phyloP scores from a whole-genome alignment of 2,797 vertebrate genomes.

The Lutjanus argentimaculatus region DNA sequence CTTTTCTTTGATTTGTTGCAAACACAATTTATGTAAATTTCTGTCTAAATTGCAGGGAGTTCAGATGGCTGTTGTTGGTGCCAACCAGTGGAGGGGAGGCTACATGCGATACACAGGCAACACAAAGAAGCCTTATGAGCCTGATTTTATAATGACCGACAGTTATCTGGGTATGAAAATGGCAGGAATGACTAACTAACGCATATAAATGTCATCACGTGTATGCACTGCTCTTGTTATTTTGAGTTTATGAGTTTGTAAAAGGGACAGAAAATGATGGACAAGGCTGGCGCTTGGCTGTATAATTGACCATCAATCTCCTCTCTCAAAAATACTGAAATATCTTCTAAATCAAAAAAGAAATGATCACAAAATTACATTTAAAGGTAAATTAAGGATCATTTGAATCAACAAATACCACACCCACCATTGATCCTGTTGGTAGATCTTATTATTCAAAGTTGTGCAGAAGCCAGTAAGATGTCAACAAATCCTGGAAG shows the following conservation, averaged over 20 bases:
- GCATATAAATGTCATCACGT: neutral
- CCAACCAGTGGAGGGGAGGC: conserved; percentile 82
- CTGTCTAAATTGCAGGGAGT: conserved; percentile 40
- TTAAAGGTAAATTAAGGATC: neutral
- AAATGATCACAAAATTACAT: neutral
- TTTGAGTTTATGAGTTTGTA: no score
- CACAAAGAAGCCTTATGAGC: neutral
- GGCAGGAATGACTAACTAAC: no score
- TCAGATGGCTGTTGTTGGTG: conserved; percentile 76
- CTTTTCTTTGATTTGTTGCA: neutral
- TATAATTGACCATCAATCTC: no score
- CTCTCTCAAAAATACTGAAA: no score
- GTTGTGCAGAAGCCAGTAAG: neutral
- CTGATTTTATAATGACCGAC: conserved; percentile 12
- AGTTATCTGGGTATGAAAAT: conserved; percentile 83
- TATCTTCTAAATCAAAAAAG: no score
- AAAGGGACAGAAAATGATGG: neutral
- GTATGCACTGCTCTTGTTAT: neutral
- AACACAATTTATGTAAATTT: neutral
- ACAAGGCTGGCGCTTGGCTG: neutral
- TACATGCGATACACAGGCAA: conserved; percentile 26
- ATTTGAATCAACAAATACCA: neutral
- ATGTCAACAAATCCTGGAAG: neutral
- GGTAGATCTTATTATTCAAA: neutral
- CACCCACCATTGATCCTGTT: neutral